Conservation (phyloP, 1,140 invertebrate species). For the Hyphantria cunea region DNA sequence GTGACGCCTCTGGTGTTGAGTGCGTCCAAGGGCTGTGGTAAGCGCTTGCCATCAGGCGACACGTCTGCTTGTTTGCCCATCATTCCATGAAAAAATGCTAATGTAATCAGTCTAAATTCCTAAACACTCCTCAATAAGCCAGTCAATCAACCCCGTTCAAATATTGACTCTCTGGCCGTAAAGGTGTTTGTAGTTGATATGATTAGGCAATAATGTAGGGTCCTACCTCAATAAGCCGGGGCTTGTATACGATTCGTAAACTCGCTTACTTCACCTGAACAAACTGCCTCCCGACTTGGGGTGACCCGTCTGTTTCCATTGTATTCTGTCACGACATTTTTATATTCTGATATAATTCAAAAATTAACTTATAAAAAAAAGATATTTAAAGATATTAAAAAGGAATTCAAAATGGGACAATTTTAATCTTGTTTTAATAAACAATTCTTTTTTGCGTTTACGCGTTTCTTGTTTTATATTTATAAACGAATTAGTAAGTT, state of each 20-base stretch:
- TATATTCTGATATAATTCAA: neutral
- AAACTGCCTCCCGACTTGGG: conserved; percentile 42
- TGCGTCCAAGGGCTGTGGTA: too few species aligned
- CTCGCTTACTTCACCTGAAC: conserved; percentile 50
- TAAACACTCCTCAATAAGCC: neutral
- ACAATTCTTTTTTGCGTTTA: too few species aligned
- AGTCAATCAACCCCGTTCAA: conserved; percentile 1
- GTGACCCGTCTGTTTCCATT: conserved; percentile 36
- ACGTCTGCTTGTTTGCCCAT: too few species aligned
- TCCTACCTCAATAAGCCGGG: conserved; percentile 49
- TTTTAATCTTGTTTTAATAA: too few species aligned
- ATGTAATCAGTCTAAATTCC: neutral
- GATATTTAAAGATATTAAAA: too few species aligned
- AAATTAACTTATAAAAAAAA: too few species aligned
- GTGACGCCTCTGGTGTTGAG: too few species aligned
- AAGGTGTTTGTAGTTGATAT: conserved; percentile 27
- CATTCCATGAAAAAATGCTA: too few species aligned
- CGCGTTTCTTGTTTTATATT: too few species aligned
- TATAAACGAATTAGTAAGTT: too few species aligned
- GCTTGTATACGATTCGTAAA: conserved; percentile 43
- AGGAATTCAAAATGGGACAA: too few species aligned
- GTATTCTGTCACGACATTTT: conserved; percentile 8
- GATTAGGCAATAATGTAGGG: conserved; percentile 30
- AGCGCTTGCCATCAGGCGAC: too few species aligned
- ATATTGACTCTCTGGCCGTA: conserved; percentile 27